Percentiles rank a stretch among this genome's conserved stretches.
Conservation (phyloP, 2,113 vertebrate genomes). For the Aegithalos caudatus region DNA sequence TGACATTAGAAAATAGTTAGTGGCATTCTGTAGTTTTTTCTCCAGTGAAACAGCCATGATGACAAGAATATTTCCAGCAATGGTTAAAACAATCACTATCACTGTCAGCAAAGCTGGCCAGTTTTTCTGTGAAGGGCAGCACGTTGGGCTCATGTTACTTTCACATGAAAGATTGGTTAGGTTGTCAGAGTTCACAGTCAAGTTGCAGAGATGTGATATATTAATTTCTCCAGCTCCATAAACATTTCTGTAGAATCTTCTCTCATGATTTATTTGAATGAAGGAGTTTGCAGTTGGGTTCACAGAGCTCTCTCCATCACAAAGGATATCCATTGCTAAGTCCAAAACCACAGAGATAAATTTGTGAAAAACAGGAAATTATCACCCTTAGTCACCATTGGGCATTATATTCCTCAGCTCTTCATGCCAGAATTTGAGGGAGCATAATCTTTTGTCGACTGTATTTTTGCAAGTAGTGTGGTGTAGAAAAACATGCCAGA, state of each 20-base stretch:
- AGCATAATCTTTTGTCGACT: neutral
- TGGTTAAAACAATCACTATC: slow-evolving; percentile 85
- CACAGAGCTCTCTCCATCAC: slow-evolving; percentile 65
- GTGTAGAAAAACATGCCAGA: neutral
- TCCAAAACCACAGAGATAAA: slow-evolving; percentile 25
- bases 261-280: slow-evolving; percentile 61
- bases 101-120: slow-evolving; percentile 89
- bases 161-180: slow-evolving; percentile 71
- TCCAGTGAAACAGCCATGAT: slow-evolving; percentile 95
- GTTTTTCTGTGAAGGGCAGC: slow-evolving; percentile 80
- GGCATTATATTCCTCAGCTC: slow-evolving; percentile 8
- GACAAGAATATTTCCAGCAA: slow-evolving; percentile 94
- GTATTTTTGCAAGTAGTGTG: neutral
- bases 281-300: slow-evolving; percentile 69
- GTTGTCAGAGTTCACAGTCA: slow-evolving; percentile 72
- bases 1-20: slow-evolving; percentile 98
- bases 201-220: slow-evolving; percentile 70
- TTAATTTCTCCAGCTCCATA: slow-evolving; percentile 66
- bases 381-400: slow-evolving; percentile 51
- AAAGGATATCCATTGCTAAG: slow-evolving; percentile 75
- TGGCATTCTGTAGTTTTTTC: slow-evolving; percentile 96
- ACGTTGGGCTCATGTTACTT: slow-evolving; percentile 55
- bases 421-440: neutral
- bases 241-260: slow-evolving; percentile 52
- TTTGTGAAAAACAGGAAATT: slow-evolving; percentile 8